Evolutionary conservation across 2,888 invertebrate genomes (phyloP), one percentile per base, ranked within the genome.

Genomic region (Yponomeuta evonymella): DNA sequence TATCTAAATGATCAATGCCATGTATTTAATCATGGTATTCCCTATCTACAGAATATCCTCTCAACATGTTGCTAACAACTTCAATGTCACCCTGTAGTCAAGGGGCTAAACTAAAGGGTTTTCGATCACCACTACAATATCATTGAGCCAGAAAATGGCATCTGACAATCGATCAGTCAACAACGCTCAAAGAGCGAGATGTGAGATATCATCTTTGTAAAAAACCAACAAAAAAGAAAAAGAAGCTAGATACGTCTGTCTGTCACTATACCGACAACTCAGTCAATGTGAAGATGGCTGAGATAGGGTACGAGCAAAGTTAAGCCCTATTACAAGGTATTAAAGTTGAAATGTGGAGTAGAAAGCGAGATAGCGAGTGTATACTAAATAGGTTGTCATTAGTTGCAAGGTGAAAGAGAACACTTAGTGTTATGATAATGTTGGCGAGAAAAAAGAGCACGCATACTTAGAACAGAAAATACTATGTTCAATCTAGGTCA

Each of bases 301-400:
- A 58, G 51, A 51, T 51, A 8, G 51, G 51, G 15, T 12, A 5
- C 51, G 15, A 2, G 51, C 51, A 5, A 15, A 58, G 51, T 58
- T 58, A 58, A 12, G 12, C 51, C 51, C 15, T 58, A 58, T 58
- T 15, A 58, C 3, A 15, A 15, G 12, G 51, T 15, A 58, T 12
- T 58, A 58, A 58, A 58, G 51, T 15, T 15, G 51, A 58, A 58
- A 58, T 15, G 51, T 58, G 51, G 51, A 15, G 15, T 58, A 58
- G 15, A 58, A 58, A 15, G 51, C 12, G 51, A 58, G 51, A 58
- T 58, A 58, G 51, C 51, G 15, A 58, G 51, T 58, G 51, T 58
- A 87, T 87, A 30, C 67, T 67, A 33, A 67, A 67, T 67, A n/a
- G 67, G n/a, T 67, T 67, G 67, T 36, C 67, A 67, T 67, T 67